Base-by-base conservation (phyloP, 2,888 invertebrate genomes). In the Temnothorax ravouxi region DNA sequence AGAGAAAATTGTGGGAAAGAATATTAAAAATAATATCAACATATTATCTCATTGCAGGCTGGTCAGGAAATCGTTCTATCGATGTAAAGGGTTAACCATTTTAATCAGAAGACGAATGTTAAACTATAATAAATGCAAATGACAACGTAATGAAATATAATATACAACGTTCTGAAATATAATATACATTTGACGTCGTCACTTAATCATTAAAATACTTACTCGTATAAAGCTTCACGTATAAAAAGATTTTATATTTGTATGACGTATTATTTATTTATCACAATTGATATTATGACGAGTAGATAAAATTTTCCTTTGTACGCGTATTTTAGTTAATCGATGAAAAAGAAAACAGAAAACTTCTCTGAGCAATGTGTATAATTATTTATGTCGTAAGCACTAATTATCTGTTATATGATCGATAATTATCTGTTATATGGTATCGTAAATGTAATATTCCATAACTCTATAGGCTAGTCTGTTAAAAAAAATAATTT, bases 1-100 rank as follows among this genome's bases (percentile, higher is more conserved):
- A n/a, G 56, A 38, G 8, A 52, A n/a, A 71, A 61, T 18, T 56
- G 0, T 44, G 11, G 8, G 6, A 61, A 13, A 61, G 4, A 72
- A 50, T 62, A n/a, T 62, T 38, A 38, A 50, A 47, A 74, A 29
- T 61, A 61, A 64, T 64, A 41, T 64, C 9, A 59, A 67, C 41
- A 41, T 47, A 11, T 67, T 29, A 54, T 54, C 18, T 47, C 21
- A n/a, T 81, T 81, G n/a, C 76, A 81, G 81, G 81, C 15, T 76
- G 76, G 77, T 50, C 72, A 62, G 52, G 64, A 62, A 54, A 64
- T 64, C 41, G n/a, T 38, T 76, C 72, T 29, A 15, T n/a, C 41
- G n/a, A 76, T 5, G 62, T 74, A 8, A 81, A 81, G 44, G 72
- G 76, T 21, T 81, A 76, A 81, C 11, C 2, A 79, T 75, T 74